These are phyloP conservation scores for Notodonta dromedarius DNA, from an alignment of 2,888 invertebrate species.

Conservation along the genomic window DNA sequence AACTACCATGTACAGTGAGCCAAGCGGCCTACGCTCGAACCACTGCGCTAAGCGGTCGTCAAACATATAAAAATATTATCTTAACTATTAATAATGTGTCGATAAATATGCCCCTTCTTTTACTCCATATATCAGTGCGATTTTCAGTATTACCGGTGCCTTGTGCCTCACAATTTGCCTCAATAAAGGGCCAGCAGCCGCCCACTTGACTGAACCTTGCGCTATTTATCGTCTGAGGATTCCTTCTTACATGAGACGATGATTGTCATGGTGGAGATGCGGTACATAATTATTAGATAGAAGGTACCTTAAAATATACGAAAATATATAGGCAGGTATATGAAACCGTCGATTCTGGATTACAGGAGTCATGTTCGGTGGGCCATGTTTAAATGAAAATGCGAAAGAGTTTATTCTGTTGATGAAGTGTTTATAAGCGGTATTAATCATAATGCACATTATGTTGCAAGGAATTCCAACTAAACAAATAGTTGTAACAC, in stretches of 20 bases:
- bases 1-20: too few species aligned
- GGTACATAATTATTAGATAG: constrained; percentile 14
- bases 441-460: too few species aligned
- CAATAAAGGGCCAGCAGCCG: constrained; percentile 66
- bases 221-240: constrained; percentile 57
- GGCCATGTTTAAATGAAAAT: too few species aligned
- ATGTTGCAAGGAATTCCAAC: too few species aligned
- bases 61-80: background rate
- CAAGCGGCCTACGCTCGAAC: too few species aligned
- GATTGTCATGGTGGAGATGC: constrained; percentile 34
- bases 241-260: constrained; percentile 29
- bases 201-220: constrained; percentile 62
- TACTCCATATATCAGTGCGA: constrained; percentile 16
- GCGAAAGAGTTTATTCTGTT: too few species aligned
- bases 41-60: too few species aligned
- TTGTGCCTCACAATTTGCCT: constrained; percentile 64
- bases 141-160: constrained; percentile 35
- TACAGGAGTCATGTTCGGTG: too few species aligned
- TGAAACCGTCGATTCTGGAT: background rate
- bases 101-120: background rate
- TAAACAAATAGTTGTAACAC: too few species aligned
- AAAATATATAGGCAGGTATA: background rate
- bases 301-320: background rate
- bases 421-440: too few species aligned
- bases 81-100: too few species aligned